phyloP scores from a whole-genome alignment of 1,140 invertebrate species.

The Stegodyphus dumicola region DNA sequence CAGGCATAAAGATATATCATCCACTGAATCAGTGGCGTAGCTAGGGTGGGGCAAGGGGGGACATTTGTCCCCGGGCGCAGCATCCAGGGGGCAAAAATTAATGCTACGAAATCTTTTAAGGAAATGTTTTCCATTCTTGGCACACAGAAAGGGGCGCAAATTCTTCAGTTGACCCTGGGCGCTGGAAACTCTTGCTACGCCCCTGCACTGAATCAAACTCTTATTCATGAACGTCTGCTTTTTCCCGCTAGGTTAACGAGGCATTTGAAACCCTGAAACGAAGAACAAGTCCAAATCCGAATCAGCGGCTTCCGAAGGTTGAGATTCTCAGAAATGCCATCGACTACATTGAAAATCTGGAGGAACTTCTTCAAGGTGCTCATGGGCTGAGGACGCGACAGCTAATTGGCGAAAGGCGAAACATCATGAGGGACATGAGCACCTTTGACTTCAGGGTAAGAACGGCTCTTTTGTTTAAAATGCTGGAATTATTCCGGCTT shows the following conservation, averaged over 20 bases:
- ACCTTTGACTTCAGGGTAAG: slow-evolving; percentile 34
- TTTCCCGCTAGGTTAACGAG: slow-evolving; percentile 85
- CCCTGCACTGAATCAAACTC: too few relatives aligned
- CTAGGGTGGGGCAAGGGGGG: too few relatives aligned
- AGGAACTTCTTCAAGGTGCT: slow-evolving; percentile 78
- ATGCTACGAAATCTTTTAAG: too few relatives aligned
- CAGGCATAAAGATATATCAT: too few relatives aligned
- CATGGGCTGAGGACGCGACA: slow-evolving; percentile 64
- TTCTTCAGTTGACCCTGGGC: too few relatives aligned
- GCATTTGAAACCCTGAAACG: slow-evolving; percentile 92
- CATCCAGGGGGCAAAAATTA: too few relatives aligned
- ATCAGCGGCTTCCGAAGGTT: slow-evolving; percentile 95
- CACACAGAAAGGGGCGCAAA: too few relatives aligned
- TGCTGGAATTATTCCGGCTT: too few relatives aligned
- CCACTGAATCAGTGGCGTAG: too few relatives aligned
- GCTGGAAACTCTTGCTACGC: too few relatives aligned
- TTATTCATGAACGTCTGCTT: neutral
- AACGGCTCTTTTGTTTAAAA: neutral
- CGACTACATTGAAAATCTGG: slow-evolving; percentile 96
- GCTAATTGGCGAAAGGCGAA: slow-evolving; percentile 15
- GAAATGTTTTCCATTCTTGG: too few relatives aligned
- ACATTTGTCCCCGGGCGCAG: too few relatives aligned
- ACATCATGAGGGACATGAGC: neutral
- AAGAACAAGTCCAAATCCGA: slow-evolving; percentile 92
- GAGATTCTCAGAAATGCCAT: slow-evolving; percentile 97